Evolutionary conservation across 1,140 invertebrate genomes (phyloP).

Genomic region (Paraescarpia echinospica): DNA sequence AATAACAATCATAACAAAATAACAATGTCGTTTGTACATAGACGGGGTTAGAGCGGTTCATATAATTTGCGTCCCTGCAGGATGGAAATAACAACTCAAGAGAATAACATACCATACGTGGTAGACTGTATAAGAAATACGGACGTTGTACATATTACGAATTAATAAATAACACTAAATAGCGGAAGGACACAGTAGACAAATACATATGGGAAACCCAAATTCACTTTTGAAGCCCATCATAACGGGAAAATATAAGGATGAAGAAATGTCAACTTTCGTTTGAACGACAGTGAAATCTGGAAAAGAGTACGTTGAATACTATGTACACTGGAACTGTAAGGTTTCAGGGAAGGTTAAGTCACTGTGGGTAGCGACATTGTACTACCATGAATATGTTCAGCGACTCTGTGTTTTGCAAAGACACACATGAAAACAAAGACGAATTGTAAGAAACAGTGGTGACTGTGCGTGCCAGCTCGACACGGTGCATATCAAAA

Average conservation of each 20-base stretch:
- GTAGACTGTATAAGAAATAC: not conserved
- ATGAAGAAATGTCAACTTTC: not conserved
- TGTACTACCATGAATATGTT: not conserved
- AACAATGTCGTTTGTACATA: not conserved
- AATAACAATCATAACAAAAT: not conserved
- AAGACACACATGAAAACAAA: not conserved
- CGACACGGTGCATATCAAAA: not conserved
- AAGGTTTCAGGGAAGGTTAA: not conserved
- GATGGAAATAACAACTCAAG: not conserved
- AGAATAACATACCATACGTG: not conserved
- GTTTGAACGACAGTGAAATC: not conserved
- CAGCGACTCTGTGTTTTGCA: not conserved
- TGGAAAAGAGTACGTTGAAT: not conserved
- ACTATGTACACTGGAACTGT: not conserved
- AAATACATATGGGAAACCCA: too few species aligned
- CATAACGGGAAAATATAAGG: not conserved
- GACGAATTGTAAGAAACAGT: too few species aligned
- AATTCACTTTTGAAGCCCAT: not conserved
- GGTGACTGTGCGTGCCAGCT: not conserved
- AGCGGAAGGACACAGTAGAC: not conserved
- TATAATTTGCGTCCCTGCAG: not conserved
- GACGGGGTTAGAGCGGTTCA: not conserved
- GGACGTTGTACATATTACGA: not conserved
- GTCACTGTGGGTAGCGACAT: not conserved
- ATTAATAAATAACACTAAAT: not conserved